These are phyloP conservation scores for Anticlea derivata DNA, from an alignment of 2,888 invertebrate genomes.

Conservation along the genomic window DNA sequence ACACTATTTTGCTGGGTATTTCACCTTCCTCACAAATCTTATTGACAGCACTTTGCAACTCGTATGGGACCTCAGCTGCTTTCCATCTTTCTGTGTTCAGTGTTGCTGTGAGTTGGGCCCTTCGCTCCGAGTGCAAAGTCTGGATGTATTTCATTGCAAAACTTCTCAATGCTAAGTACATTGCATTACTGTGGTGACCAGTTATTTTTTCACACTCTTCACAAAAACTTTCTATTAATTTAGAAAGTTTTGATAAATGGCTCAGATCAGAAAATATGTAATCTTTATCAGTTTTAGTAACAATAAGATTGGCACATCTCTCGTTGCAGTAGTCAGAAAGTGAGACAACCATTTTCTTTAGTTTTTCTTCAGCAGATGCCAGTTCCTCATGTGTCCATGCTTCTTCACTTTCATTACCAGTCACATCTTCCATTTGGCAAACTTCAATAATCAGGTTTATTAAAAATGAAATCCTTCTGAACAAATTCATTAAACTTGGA, in stretches of 20 bases:
- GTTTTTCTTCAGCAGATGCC: slow-evolving; percentile 86
- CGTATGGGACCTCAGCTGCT: slow-evolving; percentile 94
- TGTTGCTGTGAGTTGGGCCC: slow-evolving; percentile 91
- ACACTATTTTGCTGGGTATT: slow-evolving; percentile 67
- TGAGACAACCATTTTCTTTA: slow-evolving; percentile 90
- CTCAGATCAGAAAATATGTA: slow-evolving; percentile 87
- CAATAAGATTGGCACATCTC: slow-evolving; percentile 93
- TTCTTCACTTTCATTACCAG: slow-evolving; percentile 86
- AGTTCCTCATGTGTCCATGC: slow-evolving; percentile 89
- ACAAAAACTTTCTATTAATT: slow-evolving; percentile 91
- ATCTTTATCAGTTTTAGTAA: slow-evolving; percentile 89
- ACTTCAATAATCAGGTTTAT: slow-evolving; percentile 91
- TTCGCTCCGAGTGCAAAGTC: slow-evolving; percentile 94
- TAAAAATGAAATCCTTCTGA: slow-evolving; percentile 89
- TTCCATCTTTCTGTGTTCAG: slow-evolving; percentile 97
- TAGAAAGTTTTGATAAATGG: slow-evolving; percentile 90
- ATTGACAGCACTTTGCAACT: slow-evolving; percentile 93
- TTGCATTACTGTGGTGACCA: slow-evolving; percentile 89
- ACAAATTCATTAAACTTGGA: slow-evolving; percentile 86
- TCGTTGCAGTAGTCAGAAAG: slow-evolving; percentile 97
- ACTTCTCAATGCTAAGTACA: slow-evolving; percentile 92
- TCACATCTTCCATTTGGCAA: slow-evolving; percentile 84
- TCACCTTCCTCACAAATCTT: slow-evolving; percentile 84
- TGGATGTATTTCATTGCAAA: slow-evolving; percentile 96
- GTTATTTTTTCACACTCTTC: slow-evolving; percentile 89